Conservation (phyloP, 1,140 invertebrate genomes). For the Drosophila sechellia region DNA sequence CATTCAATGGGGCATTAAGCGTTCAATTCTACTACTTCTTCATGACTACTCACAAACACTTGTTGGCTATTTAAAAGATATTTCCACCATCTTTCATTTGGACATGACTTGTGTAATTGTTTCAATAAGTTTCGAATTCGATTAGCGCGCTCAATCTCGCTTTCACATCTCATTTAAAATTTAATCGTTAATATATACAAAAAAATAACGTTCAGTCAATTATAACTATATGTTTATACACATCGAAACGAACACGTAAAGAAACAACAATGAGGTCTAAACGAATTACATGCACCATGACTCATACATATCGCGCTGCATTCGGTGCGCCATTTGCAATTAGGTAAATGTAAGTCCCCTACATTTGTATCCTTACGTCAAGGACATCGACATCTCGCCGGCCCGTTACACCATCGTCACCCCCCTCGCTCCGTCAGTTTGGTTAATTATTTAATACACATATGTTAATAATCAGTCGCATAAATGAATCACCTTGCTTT, state of each 20-base stretch:
- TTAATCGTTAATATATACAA: slow-evolving; percentile 74
- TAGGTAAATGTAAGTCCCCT: slow-evolving; percentile 32
- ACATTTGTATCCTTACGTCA: slow-evolving; percentile 35
- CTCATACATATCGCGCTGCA: not conserved
- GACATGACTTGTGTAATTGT: slow-evolving; percentile 40
- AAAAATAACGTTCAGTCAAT: slow-evolving; percentile 79
- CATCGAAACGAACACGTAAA: slow-evolving; percentile 30
- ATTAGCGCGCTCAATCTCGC: slow-evolving; percentile 17
- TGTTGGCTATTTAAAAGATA: slow-evolving; percentile 42
- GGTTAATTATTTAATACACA: slow-evolving; percentile 62
- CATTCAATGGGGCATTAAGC: slow-evolving; percentile 42
- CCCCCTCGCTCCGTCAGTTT: slow-evolving; percentile 35
- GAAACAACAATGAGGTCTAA: slow-evolving; percentile 54
- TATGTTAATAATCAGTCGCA: slow-evolving; percentile 83
- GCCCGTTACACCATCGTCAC: not conserved
- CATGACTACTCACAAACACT: slow-evolving; percentile 44
- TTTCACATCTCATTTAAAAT: slow-evolving; percentile 51
- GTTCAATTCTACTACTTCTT: slow-evolving; percentile 2
- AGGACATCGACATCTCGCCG: slow-evolving; percentile 27
- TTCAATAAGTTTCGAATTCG: slow-evolving; percentile 23
- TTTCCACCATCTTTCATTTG: slow-evolving; percentile 10
- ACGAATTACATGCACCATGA: slow-evolving; percentile 23
- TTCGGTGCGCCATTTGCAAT: slow-evolving; percentile 10
- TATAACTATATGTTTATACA: slow-evolving; percentile 60
- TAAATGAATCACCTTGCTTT: slow-evolving; percentile 81